Conservation (phyloP, 2,113 vertebrate species). For the Engystomops pustulosus region DNA sequence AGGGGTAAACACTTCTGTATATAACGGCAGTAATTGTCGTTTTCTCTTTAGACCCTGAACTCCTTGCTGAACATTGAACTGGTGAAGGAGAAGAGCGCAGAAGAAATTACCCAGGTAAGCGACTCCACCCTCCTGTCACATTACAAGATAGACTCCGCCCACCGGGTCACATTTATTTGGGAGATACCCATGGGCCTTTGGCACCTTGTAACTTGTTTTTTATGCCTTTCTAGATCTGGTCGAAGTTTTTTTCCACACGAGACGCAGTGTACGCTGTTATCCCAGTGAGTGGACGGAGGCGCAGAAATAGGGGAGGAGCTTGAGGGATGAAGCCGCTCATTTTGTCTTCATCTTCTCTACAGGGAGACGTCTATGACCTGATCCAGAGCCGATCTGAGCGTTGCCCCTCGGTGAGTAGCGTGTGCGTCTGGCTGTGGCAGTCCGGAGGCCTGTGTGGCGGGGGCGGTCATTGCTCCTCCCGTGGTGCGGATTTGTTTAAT, state of each 20-base stretch:
- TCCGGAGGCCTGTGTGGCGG: no score
- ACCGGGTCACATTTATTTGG: no score
- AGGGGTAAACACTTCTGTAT: no score
- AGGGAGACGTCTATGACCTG: constrained; percentile 85
- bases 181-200: no score
- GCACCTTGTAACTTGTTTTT: background rate
- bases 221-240: constrained; percentile 85
- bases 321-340: background rate
- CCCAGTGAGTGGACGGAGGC: constrained; percentile 82
- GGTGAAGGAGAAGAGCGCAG: constrained; percentile 84
- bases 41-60: constrained; percentile 79
- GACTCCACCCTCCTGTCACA: background rate
- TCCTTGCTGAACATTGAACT: constrained; percentile 90
- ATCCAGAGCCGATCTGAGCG: constrained; percentile 79
- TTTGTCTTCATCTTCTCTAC: constrained; percentile 62
- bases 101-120: constrained; percentile 87
- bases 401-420: constrained; percentile 81
- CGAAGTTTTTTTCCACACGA: constrained; percentile 85
- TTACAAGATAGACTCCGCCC: background rate
- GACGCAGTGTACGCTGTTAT: constrained; percentile 92
- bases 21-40: no score
- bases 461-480: background rate
- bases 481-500: no score
- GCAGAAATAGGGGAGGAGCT: no score
- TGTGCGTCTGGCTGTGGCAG: background rate